Conservation (phyloP, 2,113 vertebrate species). For the Nettapus auritus region DNA sequence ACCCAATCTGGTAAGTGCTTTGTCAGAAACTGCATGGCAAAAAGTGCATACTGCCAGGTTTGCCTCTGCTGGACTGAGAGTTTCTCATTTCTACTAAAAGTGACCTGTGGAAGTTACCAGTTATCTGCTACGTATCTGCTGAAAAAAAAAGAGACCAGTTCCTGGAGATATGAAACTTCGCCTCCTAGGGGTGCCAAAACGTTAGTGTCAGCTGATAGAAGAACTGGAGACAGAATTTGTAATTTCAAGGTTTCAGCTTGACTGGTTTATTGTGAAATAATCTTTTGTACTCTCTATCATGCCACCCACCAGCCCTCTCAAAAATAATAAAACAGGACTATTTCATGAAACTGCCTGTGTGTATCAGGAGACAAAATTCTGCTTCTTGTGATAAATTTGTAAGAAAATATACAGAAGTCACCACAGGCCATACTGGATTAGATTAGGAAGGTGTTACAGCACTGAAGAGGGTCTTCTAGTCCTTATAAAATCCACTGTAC, state of each 20-base stretch:
- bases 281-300: background rate
- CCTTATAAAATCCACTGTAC: background rate
- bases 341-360: background rate
- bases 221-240: background rate
- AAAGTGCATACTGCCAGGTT: background rate
- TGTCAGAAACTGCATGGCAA: background rate
- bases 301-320: background rate
- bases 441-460: background rate
- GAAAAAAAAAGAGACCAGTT: background rate
- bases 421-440: background rate
- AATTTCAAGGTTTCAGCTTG: background rate
- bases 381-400: background rate
- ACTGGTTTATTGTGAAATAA: background rate
- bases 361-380: background rate
- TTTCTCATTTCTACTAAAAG: background rate
- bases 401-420: background rate
- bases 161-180: background rate
- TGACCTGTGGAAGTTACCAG: background rate
- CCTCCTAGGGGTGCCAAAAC: background rate
- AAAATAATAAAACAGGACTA: background rate
- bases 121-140: background rate
- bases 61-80: background rate
- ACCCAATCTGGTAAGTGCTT: background rate
- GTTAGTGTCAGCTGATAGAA: background rate
- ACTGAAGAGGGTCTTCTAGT: background rate